These are phyloP conservation scores for Zeugodacus cucurbitae DNA, from an alignment of 1,140 invertebrate genomes.

Conservation along the genomic window DNA sequence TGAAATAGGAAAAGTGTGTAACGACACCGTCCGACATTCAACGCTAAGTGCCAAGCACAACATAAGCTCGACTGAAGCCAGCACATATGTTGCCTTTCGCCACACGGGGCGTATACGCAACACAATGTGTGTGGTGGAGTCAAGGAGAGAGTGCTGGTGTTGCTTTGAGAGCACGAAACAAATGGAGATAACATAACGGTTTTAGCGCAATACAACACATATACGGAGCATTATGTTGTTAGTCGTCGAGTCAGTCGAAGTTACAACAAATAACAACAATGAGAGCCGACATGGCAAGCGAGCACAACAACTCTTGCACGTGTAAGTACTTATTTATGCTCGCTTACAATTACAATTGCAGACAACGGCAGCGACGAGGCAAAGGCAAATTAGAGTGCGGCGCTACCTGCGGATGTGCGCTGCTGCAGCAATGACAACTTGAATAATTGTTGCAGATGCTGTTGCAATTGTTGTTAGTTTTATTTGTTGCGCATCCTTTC, in stretches of 20 bases:
- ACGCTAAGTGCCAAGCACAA: background rate
- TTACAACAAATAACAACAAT: background rate
- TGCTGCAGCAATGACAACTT: background rate
- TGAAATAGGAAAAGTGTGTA: slow-evolving; percentile 1
- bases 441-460: slow-evolving; percentile 19
- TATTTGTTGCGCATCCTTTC: background rate
- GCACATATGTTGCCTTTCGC: background rate
- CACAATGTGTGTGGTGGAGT: background rate
- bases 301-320: background rate
- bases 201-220: background rate
- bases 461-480: background rate
- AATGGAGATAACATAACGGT: background rate
- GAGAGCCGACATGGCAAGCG: background rate
- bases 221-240: background rate
- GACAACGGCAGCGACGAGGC: no score
- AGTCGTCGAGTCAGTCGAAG: background rate
- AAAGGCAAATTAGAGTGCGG: background rate
- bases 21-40: background rate
- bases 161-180: background rate
- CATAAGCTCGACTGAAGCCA: no score
- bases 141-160: background rate
- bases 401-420: background rate
- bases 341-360: background rate
- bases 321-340: background rate
- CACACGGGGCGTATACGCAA: background rate